A percentile compares a stretch with the other conserved stretches of the same genome.
Evolutionary conservation across 92 coral and sea anemone species (phyloP).

Genomic region (Phenganax marumi): DNA sequence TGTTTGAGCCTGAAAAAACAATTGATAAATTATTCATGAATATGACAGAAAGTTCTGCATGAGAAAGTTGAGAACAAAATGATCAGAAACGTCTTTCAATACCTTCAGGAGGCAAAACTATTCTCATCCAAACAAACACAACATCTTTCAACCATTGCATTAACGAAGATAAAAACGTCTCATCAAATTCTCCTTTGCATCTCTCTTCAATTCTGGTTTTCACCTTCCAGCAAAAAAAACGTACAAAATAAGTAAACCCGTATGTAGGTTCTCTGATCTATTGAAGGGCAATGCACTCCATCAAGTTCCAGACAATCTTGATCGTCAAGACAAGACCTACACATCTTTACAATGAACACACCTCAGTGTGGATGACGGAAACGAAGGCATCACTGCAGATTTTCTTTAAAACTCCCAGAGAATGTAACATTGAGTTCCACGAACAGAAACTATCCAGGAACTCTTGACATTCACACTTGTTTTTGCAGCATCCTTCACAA

Average conservation of each 20-base stretch:
- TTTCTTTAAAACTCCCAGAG: constrained; percentile 76
- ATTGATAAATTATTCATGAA: neutral
- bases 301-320: too few species aligned
- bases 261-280: neutral
- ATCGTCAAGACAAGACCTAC: too few species aligned
- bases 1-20: constrained; percentile 12
- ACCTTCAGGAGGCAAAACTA: constrained; percentile 60
- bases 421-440: constrained; percentile 71
- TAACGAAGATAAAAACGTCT: constrained; percentile 67
- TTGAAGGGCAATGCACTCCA: neutral
- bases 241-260: neutral
- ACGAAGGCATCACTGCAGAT: constrained; percentile 89
- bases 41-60: neutral
- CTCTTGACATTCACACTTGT: constrained; percentile 67
- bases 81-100: neutral
- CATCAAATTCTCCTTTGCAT: constrained; percentile 91
- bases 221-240: constrained; percentile 54
- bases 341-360: constrained; percentile 18
- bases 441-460: constrained; percentile 66
- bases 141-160: constrained; percentile 83
- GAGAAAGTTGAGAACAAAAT: neutral
- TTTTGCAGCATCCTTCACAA: constrained; percentile 72
- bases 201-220: constrained; percentile 76
- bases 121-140: constrained; percentile 72
- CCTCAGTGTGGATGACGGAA: constrained; percentile 85